phyloP scores from a whole-genome alignment of 2,113 vertebrate species.

The Toxotes jaculatrix region DNA sequence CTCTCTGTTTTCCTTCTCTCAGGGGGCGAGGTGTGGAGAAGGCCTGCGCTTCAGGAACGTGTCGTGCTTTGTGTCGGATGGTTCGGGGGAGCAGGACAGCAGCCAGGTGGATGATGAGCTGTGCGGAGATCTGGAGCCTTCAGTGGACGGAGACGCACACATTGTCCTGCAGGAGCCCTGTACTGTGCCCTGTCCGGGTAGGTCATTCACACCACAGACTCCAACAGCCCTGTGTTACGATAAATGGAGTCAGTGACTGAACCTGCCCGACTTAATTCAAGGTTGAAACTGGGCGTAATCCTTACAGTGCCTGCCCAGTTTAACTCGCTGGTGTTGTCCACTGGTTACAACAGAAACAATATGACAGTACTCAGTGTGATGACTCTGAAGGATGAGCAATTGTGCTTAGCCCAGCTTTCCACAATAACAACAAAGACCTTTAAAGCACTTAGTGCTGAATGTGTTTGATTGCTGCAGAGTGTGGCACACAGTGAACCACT shows the following conservation, averaged over 20 bases:
- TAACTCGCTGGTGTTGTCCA: neutral
- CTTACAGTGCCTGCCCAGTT: neutral
- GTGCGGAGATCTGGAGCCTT: constrained; percentile 90
- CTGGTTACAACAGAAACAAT: neutral
- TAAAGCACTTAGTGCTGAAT: constrained; percentile 12
- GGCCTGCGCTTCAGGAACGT: constrained; percentile 92
- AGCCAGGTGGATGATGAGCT: constrained; percentile 94
- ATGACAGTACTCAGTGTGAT: neutral
- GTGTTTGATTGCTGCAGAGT: constrained; percentile 28
- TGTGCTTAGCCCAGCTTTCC: neutral
- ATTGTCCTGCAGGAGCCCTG: constrained; percentile 91
- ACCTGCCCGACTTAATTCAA: neutral
- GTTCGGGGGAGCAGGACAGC: constrained; percentile 84
- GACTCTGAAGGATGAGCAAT: neutral
- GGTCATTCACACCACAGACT: neutral
- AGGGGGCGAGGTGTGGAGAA: constrained; percentile 92
- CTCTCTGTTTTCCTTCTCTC: neutral
- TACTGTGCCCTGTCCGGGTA: constrained; percentile 96
- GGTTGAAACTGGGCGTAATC: neutral
- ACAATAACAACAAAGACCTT: constrained; percentile 20
- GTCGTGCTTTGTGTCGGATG: constrained; percentile 95
- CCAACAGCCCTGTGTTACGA: accelerated
- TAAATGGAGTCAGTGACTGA: too few species aligned
- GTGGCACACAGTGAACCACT: constrained; percentile 1
- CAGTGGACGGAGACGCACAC: constrained; percentile 87